A percentile compares a stretch with the other conserved stretches of the same genome.
Evolutionary conservation across 2,888 invertebrate species (phyloP).

Genomic region (Sarcophaga carnaria): DNA sequence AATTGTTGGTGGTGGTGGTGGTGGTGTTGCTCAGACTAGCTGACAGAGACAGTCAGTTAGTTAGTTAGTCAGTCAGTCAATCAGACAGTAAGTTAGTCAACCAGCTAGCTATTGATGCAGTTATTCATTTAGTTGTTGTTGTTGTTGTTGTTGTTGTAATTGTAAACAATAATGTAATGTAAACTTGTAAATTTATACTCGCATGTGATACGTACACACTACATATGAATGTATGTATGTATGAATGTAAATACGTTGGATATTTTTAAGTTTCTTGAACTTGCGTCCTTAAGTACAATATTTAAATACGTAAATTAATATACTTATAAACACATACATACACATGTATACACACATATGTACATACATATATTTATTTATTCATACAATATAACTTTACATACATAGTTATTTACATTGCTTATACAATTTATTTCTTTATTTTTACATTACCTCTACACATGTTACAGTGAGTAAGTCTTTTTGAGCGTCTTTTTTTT

Average conservation of each 20-base stretch:
- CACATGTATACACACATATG: conserved; percentile 16
- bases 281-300: conserved; percentile 76
- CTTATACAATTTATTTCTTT: background rate
- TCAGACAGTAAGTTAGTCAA: background rate
- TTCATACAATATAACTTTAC: conserved; percentile 30
- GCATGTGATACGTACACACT: background rate
- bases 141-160: conserved; percentile 47
- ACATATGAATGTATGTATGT: background rate
- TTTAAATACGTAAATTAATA: conserved; percentile 63
- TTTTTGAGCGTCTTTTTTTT: background rate
- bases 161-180: conserved; percentile 68
- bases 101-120: background rate
- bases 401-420: conserved; percentile 35
- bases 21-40: too few relatives aligned
- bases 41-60: background rate
- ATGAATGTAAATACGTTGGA: conserved; percentile 4
- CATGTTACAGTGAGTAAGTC: background rate
- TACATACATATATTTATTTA: conserved; percentile 28
- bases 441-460: background rate
- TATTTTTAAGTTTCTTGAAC: conserved; percentile 76
- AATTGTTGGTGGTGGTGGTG: too few relatives aligned
- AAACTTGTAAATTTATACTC: conserved; percentile 1
- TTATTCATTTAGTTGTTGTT: conserved; percentile 1
- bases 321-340: conserved; percentile 34
- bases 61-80: background rate